Conservation (phyloP, 2,113 vertebrate genomes). For the Catharus bicknelli region DNA sequence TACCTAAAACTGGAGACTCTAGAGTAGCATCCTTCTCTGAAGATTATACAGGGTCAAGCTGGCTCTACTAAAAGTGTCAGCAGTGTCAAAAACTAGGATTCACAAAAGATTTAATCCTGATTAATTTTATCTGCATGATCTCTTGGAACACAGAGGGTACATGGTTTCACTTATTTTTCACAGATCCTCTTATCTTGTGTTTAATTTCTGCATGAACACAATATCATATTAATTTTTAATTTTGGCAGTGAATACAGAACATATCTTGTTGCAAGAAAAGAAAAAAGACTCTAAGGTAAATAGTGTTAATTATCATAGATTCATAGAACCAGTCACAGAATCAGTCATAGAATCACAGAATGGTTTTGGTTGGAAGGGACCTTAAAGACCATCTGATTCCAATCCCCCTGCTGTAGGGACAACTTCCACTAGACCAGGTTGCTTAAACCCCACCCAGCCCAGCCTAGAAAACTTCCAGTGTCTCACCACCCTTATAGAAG, state of each 20-base stretch:
- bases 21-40: neutral
- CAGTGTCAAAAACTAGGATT: neutral
- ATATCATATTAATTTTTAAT: neutral
- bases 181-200: neutral
- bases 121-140: neutral
- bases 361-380: neutral
- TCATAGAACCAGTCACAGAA: neutral
- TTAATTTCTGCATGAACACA: neutral
- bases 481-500: neutral
- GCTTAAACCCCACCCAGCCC: neutral
- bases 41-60: neutral
- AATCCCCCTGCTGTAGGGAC: neutral
- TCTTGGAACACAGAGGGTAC: neutral
- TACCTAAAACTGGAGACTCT: neutral
- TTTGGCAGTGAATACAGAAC: neutral
- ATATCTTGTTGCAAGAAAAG: neutral
- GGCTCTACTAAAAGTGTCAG: neutral
- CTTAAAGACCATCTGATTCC: neutral
- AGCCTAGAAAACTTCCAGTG: neutral
- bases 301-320: neutral
- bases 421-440: neutral
- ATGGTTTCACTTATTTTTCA: neutral
- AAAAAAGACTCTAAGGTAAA: neutral
- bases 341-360: neutral
- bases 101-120: neutral